Base-by-base conservation (phyloP, 2,797 vertebrate genomes). In the Cyclopterus lumpus region DNA sequence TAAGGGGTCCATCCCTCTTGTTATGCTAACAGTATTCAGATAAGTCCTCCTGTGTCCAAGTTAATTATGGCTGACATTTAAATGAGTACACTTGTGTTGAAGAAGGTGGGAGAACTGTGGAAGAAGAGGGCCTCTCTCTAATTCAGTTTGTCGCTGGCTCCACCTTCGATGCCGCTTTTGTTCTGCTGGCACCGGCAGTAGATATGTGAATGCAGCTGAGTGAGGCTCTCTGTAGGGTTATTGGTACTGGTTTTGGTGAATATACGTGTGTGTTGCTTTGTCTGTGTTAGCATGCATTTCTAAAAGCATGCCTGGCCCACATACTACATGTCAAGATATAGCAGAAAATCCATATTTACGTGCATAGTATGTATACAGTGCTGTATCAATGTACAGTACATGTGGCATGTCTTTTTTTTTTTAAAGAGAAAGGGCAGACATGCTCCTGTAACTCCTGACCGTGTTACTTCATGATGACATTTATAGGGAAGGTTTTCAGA, bases 51-150 rank as follows among this genome's bases (percentile, higher is more conserved):
- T 91, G 79, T 77, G 77, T 92, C 88, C 84, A 81, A 93, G 87
- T 93, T 95, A 95, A 95, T 95, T 94, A 93, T 65, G 85, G 86
- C 75, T 93, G 93, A 94, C 93, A 94, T 95, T 95, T 94, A 94
- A 94, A 94, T 92, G 91, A 93, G 89, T 84, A 80, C 89, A 88
- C 90, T 93, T 90, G 89, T 91, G 87, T 82, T 85, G 81, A 77
- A 77, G 86, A 90, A 81, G 84, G 80, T 88, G 83, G 84, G 79
- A 75, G 81, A 88, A 86, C 82, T 83, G 86, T 26, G 83, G 86
- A 88, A 84, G 91, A 87, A 82, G 81, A 84, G 86, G 89, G 91
- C 88, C 89, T 90, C 75, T 74, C 64, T 79, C 89, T 95, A 95
- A 95, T 94, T 92, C 91, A 93, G 92, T 95, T 94, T 93, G 90